These are phyloP conservation scores for Poliocrania exsul DNA, from an alignment of 2,797 vertebrate species.

Conservation along the genomic window DNA sequence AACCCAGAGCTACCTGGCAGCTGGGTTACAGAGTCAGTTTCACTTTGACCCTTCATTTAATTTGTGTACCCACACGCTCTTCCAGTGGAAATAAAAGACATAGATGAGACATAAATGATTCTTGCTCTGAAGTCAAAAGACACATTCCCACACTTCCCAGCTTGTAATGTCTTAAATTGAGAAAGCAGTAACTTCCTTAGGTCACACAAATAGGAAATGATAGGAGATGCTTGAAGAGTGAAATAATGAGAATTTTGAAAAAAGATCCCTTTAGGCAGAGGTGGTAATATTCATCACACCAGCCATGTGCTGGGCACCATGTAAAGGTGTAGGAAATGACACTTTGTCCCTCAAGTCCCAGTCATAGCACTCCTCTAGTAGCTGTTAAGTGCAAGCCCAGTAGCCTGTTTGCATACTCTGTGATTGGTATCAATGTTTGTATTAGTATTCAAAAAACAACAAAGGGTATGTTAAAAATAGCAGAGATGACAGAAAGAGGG, in stretches of 20 bases:
- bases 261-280: neutral
- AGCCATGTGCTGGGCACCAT: neutral
- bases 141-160: neutral
- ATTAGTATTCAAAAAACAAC: constrained; percentile 69
- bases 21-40: neutral
- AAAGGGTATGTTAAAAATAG: constrained; percentile 67
- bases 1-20: neutral
- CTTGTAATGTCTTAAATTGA: neutral
- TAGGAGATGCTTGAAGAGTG: neutral
- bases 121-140: neutral
- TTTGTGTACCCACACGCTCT: neutral
- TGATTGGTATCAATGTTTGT: constrained; percentile 65
- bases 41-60: neutral
- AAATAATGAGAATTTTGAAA: neutral
- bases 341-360: neutral
- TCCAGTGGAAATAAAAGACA: neutral
- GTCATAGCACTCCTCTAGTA: neutral
- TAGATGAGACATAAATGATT: neutral
- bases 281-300: neutral
- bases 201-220: neutral
- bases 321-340: neutral
- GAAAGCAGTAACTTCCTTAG: neutral
- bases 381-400: constrained; percentile 16
- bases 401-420: constrained; percentile 58
- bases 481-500: constrained; percentile 67